Conservation (phyloP, 2,797 vertebrate genomes). For the Cryptoprocta ferox region DNA sequence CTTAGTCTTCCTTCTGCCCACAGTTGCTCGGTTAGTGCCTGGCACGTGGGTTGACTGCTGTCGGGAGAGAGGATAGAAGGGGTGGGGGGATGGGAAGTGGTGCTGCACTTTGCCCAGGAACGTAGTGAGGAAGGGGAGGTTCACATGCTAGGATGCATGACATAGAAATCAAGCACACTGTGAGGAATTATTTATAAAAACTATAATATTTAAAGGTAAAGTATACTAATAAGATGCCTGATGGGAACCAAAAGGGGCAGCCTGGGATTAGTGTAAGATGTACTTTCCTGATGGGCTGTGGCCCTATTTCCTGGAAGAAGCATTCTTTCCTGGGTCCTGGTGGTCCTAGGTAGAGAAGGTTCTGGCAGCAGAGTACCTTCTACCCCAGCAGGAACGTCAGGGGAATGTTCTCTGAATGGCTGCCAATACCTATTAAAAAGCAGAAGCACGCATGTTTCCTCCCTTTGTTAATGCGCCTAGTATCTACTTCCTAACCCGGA, state of each 20-base stretch:
- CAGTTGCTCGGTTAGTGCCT: neutral
- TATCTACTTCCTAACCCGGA: neutral
- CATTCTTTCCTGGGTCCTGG: neutral
- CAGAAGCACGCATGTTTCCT: neutral
- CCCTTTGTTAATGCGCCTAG: neutral
- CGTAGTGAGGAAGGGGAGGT: neutral
- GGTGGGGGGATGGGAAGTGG: neutral
- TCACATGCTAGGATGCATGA: neutral
- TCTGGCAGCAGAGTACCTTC: neutral
- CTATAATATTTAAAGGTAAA: neutral
- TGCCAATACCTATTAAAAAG: neutral
- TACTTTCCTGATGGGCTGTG: neutral
- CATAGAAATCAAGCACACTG: neutral
- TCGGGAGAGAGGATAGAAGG: neutral
- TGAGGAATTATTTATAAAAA: neutral
- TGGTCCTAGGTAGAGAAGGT: neutral
- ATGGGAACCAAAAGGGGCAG: neutral
- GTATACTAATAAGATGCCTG: neutral
- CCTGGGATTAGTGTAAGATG: neutral
- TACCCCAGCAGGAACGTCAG: neutral
- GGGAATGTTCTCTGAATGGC: neutral
- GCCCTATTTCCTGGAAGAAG: neutral
- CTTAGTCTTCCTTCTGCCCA: neutral
- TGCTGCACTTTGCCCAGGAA: neutral
- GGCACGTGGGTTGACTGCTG: too few species aligned